These are phyloP conservation scores for Meda fulgida DNA, from an alignment of 2,797 vertebrate genomes.

Conservation along the genomic window DNA sequence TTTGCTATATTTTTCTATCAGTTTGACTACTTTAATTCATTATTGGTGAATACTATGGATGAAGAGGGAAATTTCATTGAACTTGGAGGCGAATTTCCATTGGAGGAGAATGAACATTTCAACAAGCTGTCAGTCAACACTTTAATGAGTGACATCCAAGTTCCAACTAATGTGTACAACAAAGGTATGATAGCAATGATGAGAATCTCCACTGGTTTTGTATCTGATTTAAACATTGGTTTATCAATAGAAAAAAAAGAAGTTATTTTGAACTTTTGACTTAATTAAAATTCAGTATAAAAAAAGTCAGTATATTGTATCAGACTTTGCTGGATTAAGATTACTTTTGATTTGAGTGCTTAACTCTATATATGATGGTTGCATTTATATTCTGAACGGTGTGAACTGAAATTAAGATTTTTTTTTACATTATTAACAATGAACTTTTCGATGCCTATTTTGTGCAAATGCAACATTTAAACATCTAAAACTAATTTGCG, in stretches of 20 bases:
- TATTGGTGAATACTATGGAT: conserved; percentile 87
- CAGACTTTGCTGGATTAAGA: neutral
- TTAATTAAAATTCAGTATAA: neutral
- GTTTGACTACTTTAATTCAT: conserved; percentile 96
- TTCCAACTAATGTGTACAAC: conserved; percentile 98
- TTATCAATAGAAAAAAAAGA: neutral
- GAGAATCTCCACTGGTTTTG: neutral
- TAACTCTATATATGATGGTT: neutral
- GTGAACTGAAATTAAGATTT: neutral
- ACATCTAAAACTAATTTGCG: neutral
- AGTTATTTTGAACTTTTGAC: neutral
- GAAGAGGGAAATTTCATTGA: conserved; percentile 85
- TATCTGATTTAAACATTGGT: neutral
- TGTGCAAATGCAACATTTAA: neutral
- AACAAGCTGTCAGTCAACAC: conserved; percentile 91
- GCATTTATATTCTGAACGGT: neutral
- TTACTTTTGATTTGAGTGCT: neutral
- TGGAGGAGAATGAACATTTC: conserved; percentile 94
- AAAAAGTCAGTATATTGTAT: neutral
- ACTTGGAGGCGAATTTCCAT: conserved; percentile 88
- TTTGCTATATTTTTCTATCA: conserved; percentile 61
- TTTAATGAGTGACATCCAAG: conserved; percentile 88
- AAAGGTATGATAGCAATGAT: conserved; percentile 81
- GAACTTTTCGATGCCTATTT: neutral
- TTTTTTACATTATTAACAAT: neutral